Base-by-base conservation (phyloP, 2,113 vertebrate species). In the Brevimyrus niger region DNA sequence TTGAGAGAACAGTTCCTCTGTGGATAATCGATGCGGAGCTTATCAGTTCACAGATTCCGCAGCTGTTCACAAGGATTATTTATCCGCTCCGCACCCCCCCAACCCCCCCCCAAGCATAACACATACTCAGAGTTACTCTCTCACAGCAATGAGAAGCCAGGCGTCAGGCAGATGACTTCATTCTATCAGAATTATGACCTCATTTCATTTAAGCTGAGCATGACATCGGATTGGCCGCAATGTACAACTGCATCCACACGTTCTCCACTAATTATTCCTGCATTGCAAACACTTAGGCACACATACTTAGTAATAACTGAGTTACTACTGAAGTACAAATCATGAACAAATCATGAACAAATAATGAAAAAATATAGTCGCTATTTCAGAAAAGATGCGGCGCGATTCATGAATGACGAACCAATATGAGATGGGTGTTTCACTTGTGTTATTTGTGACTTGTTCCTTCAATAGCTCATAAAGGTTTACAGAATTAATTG, bases 161-260 rank as follows among this genome's bases (percentile, higher is more conserved):
- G 7, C 42, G 3, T 21, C 87, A n/a, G 10, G 42, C 35, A 31
- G 21, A 65, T 87, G 55, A 87, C 19, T 65, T 87, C 87, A 87
- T 87, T 61, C 19, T 38, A 11, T 31, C 51, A 44, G 87, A 86
- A 86, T 87, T 61, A 65, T 87, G 55, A 87, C 17, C 53, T 87
- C 87, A 61, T 61, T 58, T 65, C 55, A n/a, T 44, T 38, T 42
- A 42, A 65, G 53, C 55, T 44, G 35, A 61, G 48, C 31, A 61
- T 87, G 87, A 46, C 53, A 50, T 87, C 87, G 13, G 21, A 42
- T 42, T 87, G 87, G 87, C 87, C 46, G 87, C 19, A 35, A 47
- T 38, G 21, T 61, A 31, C 38, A 61, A 46, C 55, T 65, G 38
- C 55, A 65, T 19, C 38, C 55, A 23, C 35, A 19, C 17, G 23